These are phyloP conservation scores for Illadopsis cleaveri DNA, from an alignment of 2,113 vertebrate species.

Conservation along the genomic window DNA sequence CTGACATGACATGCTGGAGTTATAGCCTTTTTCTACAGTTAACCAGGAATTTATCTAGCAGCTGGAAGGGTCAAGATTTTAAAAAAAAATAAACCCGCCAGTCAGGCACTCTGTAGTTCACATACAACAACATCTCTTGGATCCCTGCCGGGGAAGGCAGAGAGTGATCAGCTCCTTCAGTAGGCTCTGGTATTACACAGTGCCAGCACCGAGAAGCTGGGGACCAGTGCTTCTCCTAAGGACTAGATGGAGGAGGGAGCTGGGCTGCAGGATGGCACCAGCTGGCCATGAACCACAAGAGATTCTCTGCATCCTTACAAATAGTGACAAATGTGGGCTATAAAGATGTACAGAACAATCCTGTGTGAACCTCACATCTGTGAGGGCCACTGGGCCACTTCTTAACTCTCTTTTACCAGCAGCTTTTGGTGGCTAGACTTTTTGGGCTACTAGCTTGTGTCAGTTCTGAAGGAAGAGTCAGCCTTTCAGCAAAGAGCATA, in stretches of 20 bases:
- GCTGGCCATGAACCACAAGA: neutral
- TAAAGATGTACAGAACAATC: no score
- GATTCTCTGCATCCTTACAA: neutral
- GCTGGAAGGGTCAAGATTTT: neutral
- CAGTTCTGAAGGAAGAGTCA: neutral
- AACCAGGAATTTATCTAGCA: neutral
- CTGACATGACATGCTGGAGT: neutral
- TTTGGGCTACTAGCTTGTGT: neutral
- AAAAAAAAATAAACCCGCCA: neutral
- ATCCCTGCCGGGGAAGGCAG: neutral
- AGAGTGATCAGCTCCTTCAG: fast-evolving
- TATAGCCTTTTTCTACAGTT: neutral
- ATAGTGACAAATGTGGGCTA: neutral
- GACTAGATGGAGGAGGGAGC: neutral
- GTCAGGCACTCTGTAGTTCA: neutral
- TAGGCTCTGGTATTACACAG: fast-evolving
- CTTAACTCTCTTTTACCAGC: neutral
- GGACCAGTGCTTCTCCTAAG: neutral
- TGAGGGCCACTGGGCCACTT: no score
- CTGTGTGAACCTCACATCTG: no score
- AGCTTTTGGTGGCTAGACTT: neutral
- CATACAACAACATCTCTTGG: fast-evolving
- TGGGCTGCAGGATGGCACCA: fast-evolving
- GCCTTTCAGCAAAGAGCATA: neutral
- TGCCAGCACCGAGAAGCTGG: neutral